A percentile compares a stretch with the other conserved stretches of the same genome.
These are phyloP conservation scores for Cheilosia pagana DNA, from an alignment of 2,888 invertebrate species.

Conservation along the genomic window DNA sequence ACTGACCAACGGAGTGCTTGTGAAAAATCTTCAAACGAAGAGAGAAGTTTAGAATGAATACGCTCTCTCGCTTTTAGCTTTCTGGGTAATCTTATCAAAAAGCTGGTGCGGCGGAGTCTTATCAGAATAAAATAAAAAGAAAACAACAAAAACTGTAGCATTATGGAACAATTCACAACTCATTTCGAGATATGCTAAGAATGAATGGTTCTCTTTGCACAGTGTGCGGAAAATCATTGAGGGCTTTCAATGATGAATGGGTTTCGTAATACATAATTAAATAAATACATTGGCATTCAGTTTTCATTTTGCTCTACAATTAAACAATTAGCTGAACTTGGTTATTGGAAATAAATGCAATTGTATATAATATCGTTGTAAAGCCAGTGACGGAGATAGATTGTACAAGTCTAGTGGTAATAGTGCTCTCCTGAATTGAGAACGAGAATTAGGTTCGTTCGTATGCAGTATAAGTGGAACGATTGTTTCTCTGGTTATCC, in stretches of 20 bases:
- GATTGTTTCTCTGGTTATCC: slow-evolving; percentile 8
- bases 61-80: slow-evolving; percentile 40
- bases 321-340: slow-evolving; percentile 19
- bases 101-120: slow-evolving; percentile 44
- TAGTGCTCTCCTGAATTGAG: slow-evolving; percentile 28
- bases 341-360: not conserved
- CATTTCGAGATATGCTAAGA: slow-evolving; percentile 12
- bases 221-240: not conserved
- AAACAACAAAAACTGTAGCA: not conserved
- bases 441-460: slow-evolving; percentile 34
- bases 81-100: slow-evolving; percentile 66
- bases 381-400: not conserved
- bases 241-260: slow-evolving; percentile 20
- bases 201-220: slow-evolving; percentile 2
- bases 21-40: slow-evolving; percentile 4
- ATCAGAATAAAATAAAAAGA: slow-evolving; percentile 42
- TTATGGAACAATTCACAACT: slow-evolving; percentile 33
- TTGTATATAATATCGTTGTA: not conserved
- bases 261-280: slow-evolving; percentile 3
- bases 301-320: not conserved
- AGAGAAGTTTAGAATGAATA: not conserved
- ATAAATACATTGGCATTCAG: not conserved
- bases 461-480: slow-evolving; percentile 25
- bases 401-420: slow-evolving; percentile 4
- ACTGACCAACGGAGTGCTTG: slow-evolving; percentile 48